These are phyloP conservation scores for Elaphurus davidianus DNA, from an alignment of 2,113 vertebrate genomes.

Conservation along the genomic window DNA sequence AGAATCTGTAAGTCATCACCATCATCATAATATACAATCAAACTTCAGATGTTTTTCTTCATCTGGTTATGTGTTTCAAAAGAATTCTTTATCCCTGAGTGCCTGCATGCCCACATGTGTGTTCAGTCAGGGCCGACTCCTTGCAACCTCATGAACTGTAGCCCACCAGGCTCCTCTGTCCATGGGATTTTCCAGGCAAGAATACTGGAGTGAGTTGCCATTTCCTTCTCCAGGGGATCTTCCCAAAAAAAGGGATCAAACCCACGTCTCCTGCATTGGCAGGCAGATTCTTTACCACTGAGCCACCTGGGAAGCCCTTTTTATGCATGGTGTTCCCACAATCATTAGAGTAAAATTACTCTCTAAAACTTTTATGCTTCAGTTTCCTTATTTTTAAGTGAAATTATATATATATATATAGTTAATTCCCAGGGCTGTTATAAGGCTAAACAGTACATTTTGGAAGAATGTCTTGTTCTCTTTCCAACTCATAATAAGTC, in stretches of 20 bases:
- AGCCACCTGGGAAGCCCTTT: not conserved
- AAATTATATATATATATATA: not conserved
- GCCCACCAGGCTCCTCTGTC: not conserved
- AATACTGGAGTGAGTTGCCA: not conserved
- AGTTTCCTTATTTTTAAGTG: not conserved
- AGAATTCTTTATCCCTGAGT: not conserved
- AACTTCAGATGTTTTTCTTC: not conserved
- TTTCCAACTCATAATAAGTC: not conserved
- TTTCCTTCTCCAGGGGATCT: not conserved
- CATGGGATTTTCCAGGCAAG: not conserved
- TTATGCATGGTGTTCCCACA: not conserved
- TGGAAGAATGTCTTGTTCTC: not conserved
- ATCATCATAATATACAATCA: not conserved
- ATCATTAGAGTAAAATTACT: not conserved
- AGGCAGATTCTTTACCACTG: not conserved
- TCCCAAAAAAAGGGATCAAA: not conserved
- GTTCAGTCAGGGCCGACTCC: not conserved
- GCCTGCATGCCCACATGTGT: accelerated
- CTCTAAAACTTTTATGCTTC: not conserved
- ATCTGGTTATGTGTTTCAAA: not conserved
- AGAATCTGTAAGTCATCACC: not conserved
- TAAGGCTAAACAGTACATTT: not conserved
- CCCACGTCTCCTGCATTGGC: not conserved
- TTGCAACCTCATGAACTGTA: not conserved
- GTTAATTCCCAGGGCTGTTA: not conserved